Evolutionary conservation across 2,113 vertebrate species (phyloP).

Genomic region (Oryctolagus cuniculus): mOryCun1.1 NC_091451.1:27538001-27538500

Average conservation of each 20-base stretch:
- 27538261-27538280: neutral
- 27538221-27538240: neutral
- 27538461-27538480: neutral
- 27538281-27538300: neutral
- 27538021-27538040: conserved; percentile 2
- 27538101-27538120: conserved; percentile 6
- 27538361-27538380: neutral
- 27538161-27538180: neutral
- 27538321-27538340: conserved; percentile 47
- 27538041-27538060: conserved; percentile 37
- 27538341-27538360: neutral
- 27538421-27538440: neutral
- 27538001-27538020: neutral
- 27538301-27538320: neutral
- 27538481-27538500: neutral
- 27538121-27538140: neutral
- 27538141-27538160: neutral
- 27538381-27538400: neutral
- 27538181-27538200: neutral
- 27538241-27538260: neutral
- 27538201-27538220: neutral
- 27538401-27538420: neutral
- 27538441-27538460: neutral
- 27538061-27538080: conserved; percentile 32
- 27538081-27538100: neutral